Evolutionary conservation across 2,113 vertebrate genomes (phyloP).

Genomic region (Peromyscus leucopus): DNA sequence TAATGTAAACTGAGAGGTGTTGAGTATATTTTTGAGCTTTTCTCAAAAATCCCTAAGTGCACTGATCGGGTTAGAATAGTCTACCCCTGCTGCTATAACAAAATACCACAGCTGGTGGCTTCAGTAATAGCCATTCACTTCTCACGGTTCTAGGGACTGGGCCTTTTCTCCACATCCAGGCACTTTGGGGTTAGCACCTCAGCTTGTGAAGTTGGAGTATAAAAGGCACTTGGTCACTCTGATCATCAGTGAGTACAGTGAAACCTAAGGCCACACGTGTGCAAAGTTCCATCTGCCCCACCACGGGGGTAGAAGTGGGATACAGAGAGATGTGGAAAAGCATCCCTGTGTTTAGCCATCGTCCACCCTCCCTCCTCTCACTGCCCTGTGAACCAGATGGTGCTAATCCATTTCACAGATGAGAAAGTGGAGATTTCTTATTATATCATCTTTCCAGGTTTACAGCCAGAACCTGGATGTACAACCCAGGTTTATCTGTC

Average conservation of each 20-base stretch:
- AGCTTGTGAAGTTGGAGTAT: not conserved
- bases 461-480: not conserved
- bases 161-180: not conserved
- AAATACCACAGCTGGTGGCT: not conserved
- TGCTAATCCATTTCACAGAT: not conserved
- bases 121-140: not conserved
- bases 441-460: not conserved
- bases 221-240: not conserved
- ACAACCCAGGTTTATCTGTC: not conserved
- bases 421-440: not conserved
- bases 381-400: not conserved
- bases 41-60: not conserved
- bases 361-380: too few species aligned
- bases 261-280: not conserved
- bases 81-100: not conserved
- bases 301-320: not conserved
- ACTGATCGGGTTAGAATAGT: not conserved
- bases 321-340: not conserved
- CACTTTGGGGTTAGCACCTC: not conserved
- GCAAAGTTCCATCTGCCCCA: not conserved
- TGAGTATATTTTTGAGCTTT: not conserved
- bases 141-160: not conserved
- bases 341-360: not conserved
- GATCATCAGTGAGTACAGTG: not conserved
- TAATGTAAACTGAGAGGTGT: not conserved